A percentile compares a stretch with the other conserved stretches of the same genome.
These are phyloP conservation scores for Psammodynastes pulverulentus DNA, from an alignment of 2,113 vertebrate species.

Conservation along the genomic window DNA sequence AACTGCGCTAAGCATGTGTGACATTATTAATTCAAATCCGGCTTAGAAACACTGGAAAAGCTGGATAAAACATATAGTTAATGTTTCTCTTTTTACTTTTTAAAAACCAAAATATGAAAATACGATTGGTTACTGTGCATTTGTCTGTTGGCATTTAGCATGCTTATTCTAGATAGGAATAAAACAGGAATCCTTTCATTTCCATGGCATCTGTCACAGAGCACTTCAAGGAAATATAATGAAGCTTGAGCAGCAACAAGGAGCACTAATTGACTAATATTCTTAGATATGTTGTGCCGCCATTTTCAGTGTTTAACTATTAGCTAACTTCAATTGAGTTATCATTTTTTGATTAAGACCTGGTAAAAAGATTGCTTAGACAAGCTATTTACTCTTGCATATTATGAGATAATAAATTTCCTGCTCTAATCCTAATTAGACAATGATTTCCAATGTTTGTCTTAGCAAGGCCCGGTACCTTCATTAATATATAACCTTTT, in stretches of 20 bases:
- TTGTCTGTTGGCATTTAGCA: not conserved
- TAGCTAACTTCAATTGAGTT: not conserved
- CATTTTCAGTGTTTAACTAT: not conserved
- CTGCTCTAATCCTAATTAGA: not conserved
- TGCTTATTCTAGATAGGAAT: not conserved
- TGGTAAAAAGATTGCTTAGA: not conserved
- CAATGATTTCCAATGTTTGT: not conserved
- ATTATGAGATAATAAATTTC: not conserved
- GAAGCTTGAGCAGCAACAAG: not conserved
- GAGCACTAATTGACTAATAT: not conserved
- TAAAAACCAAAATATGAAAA: not conserved
- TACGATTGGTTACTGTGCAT: not conserved
- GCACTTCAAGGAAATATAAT: not conserved
- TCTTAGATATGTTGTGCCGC: not conserved
- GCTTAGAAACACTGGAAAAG: not conserved
- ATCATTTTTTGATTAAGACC: not conserved
- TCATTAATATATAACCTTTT: not conserved
- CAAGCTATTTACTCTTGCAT: not conserved
- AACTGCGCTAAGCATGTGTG: not conserved
- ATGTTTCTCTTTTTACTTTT: not conserved
- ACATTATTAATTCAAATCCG: not conserved
- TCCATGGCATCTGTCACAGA: not conserved
- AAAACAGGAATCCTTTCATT: not conserved
- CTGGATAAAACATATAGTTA: not conserved
- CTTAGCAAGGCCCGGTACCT: not conserved